Conservation (phyloP, 2,113 vertebrate genomes). For the Aegotheles bennettii region DNA sequence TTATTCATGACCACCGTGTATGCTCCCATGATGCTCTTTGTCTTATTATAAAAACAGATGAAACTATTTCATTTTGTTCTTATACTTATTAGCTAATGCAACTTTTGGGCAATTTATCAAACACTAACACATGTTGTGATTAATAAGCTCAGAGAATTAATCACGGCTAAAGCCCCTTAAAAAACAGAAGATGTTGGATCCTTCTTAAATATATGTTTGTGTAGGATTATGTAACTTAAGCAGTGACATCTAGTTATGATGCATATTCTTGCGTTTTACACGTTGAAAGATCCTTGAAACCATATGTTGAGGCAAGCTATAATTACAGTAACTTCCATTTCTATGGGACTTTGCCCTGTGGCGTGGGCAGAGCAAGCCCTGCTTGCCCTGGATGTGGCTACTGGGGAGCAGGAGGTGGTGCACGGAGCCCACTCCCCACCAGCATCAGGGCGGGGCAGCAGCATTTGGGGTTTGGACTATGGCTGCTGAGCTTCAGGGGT, state of each 20-base stretch:
- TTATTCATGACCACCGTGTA: constrained; percentile 85
- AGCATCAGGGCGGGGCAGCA: neutral
- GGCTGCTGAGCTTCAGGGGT: neutral
- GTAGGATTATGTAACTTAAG: constrained; percentile 66
- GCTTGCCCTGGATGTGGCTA: accelerated
- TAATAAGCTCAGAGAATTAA: constrained; percentile 75
- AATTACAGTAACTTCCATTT: constrained; percentile 49
- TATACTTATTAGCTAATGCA: constrained; percentile 83
- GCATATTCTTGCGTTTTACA: constrained; percentile 63
- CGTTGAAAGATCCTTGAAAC: neutral
- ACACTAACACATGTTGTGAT: constrained; percentile 77
- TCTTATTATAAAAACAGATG: constrained; percentile 87
- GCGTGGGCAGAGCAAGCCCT: neutral
- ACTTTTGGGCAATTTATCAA: constrained; percentile 83
- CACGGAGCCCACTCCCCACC: neutral
- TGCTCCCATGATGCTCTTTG: constrained; percentile 86
- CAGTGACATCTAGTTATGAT: constrained; percentile 55
- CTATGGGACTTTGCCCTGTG: constrained; percentile 15
- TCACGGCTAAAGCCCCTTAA: constrained; percentile 59
- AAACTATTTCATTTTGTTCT: constrained; percentile 81
- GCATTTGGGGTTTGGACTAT: neutral
- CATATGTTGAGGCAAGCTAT: constrained; percentile 45
- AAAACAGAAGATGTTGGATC: constrained; percentile 28
- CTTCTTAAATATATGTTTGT: constrained; percentile 63
- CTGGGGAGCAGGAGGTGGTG: neutral